These are phyloP conservation scores for Danio choprae DNA, from an alignment of 2,797 vertebrate genomes.

Conservation along the genomic window DNA sequence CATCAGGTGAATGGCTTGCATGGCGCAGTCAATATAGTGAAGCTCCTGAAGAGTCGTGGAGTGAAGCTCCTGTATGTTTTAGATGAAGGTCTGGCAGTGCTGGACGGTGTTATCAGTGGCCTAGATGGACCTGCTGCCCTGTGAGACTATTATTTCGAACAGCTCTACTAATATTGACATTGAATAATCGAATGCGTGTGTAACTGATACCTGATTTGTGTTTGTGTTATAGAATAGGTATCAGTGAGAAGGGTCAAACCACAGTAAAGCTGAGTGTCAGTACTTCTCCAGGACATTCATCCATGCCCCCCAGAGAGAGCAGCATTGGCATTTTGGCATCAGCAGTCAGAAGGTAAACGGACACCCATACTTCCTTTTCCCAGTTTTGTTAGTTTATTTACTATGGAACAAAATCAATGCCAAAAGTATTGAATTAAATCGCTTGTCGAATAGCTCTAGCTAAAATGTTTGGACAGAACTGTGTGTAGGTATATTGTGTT, in stretches of 20 bases:
- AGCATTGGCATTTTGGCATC: conserved; percentile 91
- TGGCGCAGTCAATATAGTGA: conserved; percentile 84
- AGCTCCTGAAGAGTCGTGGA: conserved; percentile 81
- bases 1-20: conserved; percentile 80
- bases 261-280: conserved; percentile 85
- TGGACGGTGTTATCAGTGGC: conserved; percentile 80
- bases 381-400: too few species aligned
- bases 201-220: background rate
- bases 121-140: conserved; percentile 86
- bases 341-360: conserved; percentile 85
- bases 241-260: conserved; percentile 89
- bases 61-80: conserved; percentile 85
- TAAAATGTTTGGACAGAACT: too few species aligned
- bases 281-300: conserved; percentile 85
- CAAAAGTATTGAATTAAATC: too few species aligned
- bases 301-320: conserved; percentile 86
- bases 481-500: too few species aligned
- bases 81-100: conserved; percentile 86
- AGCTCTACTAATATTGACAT: background rate
- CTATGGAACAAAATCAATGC: too few species aligned
- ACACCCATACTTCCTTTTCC: too few species aligned
- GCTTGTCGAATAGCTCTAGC: too few species aligned
- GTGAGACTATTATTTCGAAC: conserved; percentile 74
- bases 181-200: background rate
- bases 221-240: conserved; percentile 76